These are phyloP conservation scores for Reinhardtius hippoglossoides DNA, from an alignment of 2,113 vertebrate genomes.

Conservation along the genomic window DNA sequence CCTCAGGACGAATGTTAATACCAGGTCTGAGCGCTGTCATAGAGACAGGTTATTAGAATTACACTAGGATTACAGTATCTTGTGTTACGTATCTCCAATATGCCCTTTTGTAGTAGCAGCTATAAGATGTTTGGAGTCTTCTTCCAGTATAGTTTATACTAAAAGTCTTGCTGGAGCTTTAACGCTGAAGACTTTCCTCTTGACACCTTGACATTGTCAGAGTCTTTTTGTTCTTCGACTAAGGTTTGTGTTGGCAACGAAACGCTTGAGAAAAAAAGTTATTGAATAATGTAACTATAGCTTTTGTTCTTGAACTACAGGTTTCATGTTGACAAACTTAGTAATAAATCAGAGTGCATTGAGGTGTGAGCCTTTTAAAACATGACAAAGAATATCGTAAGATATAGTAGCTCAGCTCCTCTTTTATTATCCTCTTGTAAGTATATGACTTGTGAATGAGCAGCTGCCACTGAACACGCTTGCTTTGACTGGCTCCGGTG, in stretches of 20 bases:
- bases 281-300: too few species aligned
- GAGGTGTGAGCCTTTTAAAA: neutral
- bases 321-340: neutral
- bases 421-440: constrained; percentile 2
- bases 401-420: neutral
- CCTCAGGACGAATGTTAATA: too few species aligned
- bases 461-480: constrained; percentile 1
- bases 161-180: neutral
- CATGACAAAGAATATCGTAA: neutral
- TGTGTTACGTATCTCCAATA: neutral
- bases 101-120: too few species aligned
- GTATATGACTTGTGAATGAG: neutral
- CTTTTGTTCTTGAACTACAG: too few species aligned
- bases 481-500: constrained; percentile 15
- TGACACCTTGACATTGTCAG: neutral
- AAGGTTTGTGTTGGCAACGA: neutral
- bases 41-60: too few species aligned
- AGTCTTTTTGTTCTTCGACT: neutral
- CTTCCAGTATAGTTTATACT: too few species aligned
- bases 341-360: neutral
- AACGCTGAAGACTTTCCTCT: neutral
- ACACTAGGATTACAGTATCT: neutral
- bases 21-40: too few species aligned
- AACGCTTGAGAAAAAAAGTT: neutral
- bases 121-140: too few species aligned